Conservation (phyloP, 2,888 invertebrate genomes). For the Malacosoma neustria region DNA sequence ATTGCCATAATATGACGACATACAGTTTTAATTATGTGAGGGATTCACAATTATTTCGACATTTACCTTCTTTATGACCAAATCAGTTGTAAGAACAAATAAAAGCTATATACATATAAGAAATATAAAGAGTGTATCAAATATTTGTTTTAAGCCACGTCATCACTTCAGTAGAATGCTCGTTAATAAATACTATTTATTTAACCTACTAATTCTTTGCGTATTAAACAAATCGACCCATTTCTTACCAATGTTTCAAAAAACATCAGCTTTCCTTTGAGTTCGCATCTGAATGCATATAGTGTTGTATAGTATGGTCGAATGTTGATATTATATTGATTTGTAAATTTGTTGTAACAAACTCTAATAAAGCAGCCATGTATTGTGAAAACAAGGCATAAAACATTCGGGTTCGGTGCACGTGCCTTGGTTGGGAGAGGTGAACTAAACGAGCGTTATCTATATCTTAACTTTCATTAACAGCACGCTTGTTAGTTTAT, state of each 20-base stretch:
- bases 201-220: background rate
- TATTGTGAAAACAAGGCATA: background rate
- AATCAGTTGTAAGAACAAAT: too few species aligned
- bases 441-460: background rate
- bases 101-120: too few species aligned
- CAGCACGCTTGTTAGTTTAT: background rate
- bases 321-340: background rate
- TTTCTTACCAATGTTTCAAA: background rate
- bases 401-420: background rate
- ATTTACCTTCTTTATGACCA: too few species aligned
- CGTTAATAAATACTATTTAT: conserved; percentile 1
- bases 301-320: background rate
- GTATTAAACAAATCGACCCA: background rate
- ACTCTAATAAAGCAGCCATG: background rate
- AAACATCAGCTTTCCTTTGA: background rate
- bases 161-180: too few species aligned
- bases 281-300: background rate
- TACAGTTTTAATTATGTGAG: too few species aligned
- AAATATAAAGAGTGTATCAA: too few species aligned
- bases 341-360: too few species aligned
- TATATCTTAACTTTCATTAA: conserved; percentile 4
- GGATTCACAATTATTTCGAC: too few species aligned
- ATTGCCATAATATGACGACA: too few species aligned
- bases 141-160: too few species aligned
- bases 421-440: conserved; percentile 1